Evolutionary conservation across 2,113 vertebrate species (phyloP).

Genomic region (Seriola quinqueradiata): DNA sequence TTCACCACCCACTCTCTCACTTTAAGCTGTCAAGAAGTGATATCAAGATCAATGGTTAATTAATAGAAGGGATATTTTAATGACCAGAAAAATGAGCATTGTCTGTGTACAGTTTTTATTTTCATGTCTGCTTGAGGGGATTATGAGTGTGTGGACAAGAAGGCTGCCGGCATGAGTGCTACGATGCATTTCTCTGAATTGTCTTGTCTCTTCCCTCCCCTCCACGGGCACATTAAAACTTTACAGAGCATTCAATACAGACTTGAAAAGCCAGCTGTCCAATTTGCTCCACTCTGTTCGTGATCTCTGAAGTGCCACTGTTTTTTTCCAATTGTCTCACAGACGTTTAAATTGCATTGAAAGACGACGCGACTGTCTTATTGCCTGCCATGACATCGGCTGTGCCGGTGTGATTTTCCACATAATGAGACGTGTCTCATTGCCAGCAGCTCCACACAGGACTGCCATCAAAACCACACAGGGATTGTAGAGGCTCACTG

Average conservation of each 20-base stretch:
- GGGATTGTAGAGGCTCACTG: constrained; percentile 23
- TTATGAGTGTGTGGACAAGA: not conserved
- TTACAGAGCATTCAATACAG: constrained; percentile 35
- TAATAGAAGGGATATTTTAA: not conserved
- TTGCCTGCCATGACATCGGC: constrained; percentile 47
- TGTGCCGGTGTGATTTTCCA: constrained; percentile 70
- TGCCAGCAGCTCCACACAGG: constrained; percentile 52
- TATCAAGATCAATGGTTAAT: not conserved
- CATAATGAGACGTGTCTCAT: constrained; percentile 69
- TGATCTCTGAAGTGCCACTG: constrained; percentile 49
- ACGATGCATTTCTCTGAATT: constrained; percentile 15
- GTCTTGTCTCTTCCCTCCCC: not conserved
- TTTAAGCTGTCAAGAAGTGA: not conserved
- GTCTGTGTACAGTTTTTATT: not conserved
- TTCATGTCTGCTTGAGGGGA: not conserved
- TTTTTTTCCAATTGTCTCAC: constrained; percentile 49
- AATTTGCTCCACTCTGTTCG: constrained; percentile 32
- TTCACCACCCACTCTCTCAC: not conserved
- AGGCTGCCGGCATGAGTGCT: not conserved
- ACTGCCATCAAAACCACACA: constrained; percentile 22
- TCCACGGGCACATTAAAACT: constrained; percentile 43
- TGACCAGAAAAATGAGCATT: not conserved
- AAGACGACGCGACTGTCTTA: constrained; percentile 46
- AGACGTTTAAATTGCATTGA: constrained; percentile 61
- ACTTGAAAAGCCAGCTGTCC: constrained; percentile 52